These are phyloP conservation scores for Girardinus metallicus DNA, from an alignment of 2,797 vertebrate species.

Conservation along the genomic window DNA sequence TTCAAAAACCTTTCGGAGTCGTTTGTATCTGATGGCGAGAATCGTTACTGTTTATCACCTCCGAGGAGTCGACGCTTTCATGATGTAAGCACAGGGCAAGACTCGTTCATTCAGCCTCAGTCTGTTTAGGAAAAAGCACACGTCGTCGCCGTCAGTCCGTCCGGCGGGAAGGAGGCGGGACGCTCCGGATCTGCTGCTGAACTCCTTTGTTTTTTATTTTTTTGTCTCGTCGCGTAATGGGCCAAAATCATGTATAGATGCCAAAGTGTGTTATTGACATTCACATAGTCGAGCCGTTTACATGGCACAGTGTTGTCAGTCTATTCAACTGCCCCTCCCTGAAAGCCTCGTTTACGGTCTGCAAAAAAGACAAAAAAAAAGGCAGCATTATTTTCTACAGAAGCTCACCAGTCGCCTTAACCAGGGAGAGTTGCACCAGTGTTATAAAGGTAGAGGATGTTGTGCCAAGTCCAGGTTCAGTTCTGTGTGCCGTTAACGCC, in stretches of 20 bases:
- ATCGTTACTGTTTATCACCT: constrained; percentile 55
- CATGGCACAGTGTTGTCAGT: constrained; percentile 77
- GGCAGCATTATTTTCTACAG: constrained; percentile 84
- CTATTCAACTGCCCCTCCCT: constrained; percentile 77
- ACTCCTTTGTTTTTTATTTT: constrained; percentile 2
- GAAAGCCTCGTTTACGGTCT: constrained; percentile 82
- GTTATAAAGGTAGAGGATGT: constrained; percentile 72
- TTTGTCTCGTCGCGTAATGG: constrained; percentile 56
- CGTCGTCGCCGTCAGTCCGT: not conserved
- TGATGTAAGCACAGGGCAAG: constrained; percentile 76
- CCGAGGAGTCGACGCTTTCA: constrained; percentile 49
- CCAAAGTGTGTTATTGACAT: constrained; percentile 79
- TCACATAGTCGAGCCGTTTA: constrained; percentile 79
- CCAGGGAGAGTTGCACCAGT: constrained; percentile 77
- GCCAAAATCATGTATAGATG: constrained; percentile 73
- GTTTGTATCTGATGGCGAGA: constrained; percentile 39
- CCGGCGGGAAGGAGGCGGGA: constrained; percentile 24
- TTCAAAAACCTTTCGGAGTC: constrained; percentile 31
- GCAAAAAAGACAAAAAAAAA: constrained; percentile 62
- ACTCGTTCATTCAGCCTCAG: constrained; percentile 45
- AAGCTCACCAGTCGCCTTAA: constrained; percentile 85
- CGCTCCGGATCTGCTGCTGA: constrained; percentile 17
- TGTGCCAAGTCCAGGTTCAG: constrained; percentile 70
- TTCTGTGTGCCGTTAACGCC: constrained; percentile 56
- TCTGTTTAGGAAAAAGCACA: constrained; percentile 57